These are phyloP conservation scores for Tachuris rubrigastra DNA, from an alignment of 2,113 vertebrate genomes.

Conservation along the genomic window DNA sequence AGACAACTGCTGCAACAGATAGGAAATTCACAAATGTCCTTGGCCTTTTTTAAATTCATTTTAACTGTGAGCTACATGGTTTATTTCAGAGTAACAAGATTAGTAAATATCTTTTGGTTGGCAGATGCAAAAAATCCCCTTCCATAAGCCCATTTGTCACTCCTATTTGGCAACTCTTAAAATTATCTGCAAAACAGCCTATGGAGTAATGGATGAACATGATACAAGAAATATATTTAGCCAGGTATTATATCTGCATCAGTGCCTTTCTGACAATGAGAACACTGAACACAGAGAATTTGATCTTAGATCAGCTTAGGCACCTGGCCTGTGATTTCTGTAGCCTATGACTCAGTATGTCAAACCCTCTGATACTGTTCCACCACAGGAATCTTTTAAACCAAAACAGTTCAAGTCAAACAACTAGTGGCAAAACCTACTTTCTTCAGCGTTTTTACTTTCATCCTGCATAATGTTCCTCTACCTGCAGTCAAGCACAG, in stretches of 20 bases:
- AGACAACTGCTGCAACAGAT: slow-evolving; percentile 1
- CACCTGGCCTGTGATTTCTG: background rate
- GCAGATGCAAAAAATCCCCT: background rate
- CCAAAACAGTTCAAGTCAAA: background rate
- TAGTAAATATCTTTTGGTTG: background rate
- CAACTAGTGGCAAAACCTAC: background rate
- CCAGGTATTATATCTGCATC: background rate
- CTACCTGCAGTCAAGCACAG: background rate
- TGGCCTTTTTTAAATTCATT: background rate
- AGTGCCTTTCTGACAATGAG: background rate
- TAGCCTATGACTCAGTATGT: background rate
- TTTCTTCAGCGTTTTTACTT: background rate
- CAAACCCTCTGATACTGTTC: background rate
- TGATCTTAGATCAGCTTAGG: background rate
- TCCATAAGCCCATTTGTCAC: background rate
- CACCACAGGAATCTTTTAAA: background rate
- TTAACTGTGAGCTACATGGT: background rate
- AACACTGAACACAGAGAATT: background rate
- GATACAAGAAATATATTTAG: background rate
- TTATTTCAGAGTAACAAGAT: background rate
- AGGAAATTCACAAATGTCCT: background rate
- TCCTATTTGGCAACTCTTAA: background rate
- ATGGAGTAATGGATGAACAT: background rate
- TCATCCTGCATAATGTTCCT: accelerated
- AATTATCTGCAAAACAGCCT: background rate